These are phyloP conservation scores for Penaeus indicus DNA, from an alignment of 1,140 invertebrate genomes.

Conservation along the genomic window DNA sequence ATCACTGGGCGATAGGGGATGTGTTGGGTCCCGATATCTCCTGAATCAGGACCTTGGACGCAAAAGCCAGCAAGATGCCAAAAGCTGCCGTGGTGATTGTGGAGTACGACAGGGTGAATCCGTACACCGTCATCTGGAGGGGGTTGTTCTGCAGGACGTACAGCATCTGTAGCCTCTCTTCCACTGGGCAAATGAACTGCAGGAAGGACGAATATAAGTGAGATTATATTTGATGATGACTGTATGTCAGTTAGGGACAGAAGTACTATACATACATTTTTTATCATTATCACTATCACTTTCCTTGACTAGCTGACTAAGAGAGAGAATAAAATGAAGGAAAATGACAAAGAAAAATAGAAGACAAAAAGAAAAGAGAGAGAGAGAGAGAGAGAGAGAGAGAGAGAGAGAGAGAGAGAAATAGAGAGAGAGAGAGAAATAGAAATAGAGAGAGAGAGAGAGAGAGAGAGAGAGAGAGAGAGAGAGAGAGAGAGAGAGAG, in stretches of 20 bases:
- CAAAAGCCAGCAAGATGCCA: slow-evolving; percentile 60
- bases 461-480: neutral
- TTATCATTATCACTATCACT: too few relatives aligned
- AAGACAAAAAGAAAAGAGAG: neutral
- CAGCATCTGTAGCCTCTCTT: slow-evolving; percentile 58
- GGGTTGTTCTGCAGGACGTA: slow-evolving; percentile 58
- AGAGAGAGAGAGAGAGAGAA: neutral
- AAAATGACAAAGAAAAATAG: neutral
- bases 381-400: slow-evolving; percentile 1
- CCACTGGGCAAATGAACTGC: slow-evolving; percentile 64
- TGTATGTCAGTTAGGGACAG: neutral
- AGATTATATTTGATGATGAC: neutral
- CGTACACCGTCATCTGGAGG: slow-evolving; percentile 63
- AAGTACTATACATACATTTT: neutral
- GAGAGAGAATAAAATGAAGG: too few relatives aligned
- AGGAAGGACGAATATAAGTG: neutral
- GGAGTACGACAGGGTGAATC: slow-evolving; percentile 50
- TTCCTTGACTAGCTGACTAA: too few relatives aligned
- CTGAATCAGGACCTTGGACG: slow-evolving; percentile 60
- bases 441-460: neutral
- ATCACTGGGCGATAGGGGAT: too few relatives aligned
- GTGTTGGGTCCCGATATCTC: slow-evolving; percentile 34
- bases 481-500: neutral
- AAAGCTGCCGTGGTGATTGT: slow-evolving; percentile 60
- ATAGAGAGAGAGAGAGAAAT: neutral